Evolutionary conservation across 2,113 vertebrate genomes (phyloP), one percentile per base, ranked within the genome.

Genomic region (Eleginops maclovinus): DNA sequence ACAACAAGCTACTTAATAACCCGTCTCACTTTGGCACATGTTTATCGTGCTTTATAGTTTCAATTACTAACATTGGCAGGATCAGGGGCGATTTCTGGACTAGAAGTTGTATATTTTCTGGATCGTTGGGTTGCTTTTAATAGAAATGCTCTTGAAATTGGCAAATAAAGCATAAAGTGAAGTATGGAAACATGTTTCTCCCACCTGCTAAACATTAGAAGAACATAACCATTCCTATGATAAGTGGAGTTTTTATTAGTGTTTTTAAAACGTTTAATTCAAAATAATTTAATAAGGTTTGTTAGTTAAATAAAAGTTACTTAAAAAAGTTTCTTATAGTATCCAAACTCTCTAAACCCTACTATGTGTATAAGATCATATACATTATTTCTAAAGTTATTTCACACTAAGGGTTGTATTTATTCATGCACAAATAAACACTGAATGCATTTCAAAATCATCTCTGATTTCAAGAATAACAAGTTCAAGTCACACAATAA

Each of bases 1-100:
- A 80, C 75, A 68, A 73, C 66, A 87, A 89, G 75, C 75, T 80
- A 77, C 64, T 40, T 11, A 59, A 58, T 77, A 46, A 74, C 53
- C 22, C 0, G 9, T 68, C 63, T 41, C 1, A 1, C 22, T 49
- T 5, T 22, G 31, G 28, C 50, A 62, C 12, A 49, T 40, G 22
- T 49, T 53, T 36, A 55, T 46, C 24, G 41, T 66, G 49, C 75
- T 61, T 9, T 28, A 17, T 46, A 14, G 11, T 75, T 77, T 17
- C 36, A 59, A 62, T 44, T 31, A 46, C 31, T 67, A 11, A 76
- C 58, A 73, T 4, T 72, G 47, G 40, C 58, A 58, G 16, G 44
- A 22, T 58, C 31, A 46, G 22, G 11, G 66, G 17, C 43, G 10
- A n/a, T 3, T 55, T 9, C 47, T 26, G 0, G 19, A 41, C 14